A percentile compares a stretch with the other conserved stretches of the same genome.
These are phyloP conservation scores for Pachyseris speciosa DNA, from an alignment of 64 coral and sea anemone species.

Conservation along the genomic window DNA sequence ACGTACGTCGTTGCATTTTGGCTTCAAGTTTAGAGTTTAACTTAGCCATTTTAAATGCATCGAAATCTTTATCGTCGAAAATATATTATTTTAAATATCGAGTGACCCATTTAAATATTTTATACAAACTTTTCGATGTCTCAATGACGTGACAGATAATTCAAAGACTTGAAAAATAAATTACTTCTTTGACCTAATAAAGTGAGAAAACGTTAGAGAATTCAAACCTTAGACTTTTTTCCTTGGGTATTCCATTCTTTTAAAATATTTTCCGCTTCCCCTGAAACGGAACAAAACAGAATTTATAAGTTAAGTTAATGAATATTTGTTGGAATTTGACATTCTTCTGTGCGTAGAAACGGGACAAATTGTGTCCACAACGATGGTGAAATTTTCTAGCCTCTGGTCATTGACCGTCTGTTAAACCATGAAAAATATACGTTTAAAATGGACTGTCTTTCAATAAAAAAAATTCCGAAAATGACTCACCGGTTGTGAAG, in stretches of 20 bases:
- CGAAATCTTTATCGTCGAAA: too few species aligned
- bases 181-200: neutral
- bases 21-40: neutral
- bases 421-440: neutral
- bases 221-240: conserved; percentile 83
- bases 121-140: conserved; percentile 15
- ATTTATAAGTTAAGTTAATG: conserved; percentile 51
- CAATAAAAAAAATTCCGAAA: neutral
- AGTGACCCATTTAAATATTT: conserved; percentile 50
- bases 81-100: too few species aligned
- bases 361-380: conserved; percentile 66
- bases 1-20: too few species aligned
- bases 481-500: conserved; percentile 80
- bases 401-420: neutral
- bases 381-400: neutral
- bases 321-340: conserved; percentile 66
- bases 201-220: neutral
- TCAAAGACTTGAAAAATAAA: conserved; percentile 14
- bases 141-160: conserved; percentile 47
- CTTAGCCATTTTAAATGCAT: too few species aligned
- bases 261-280: conserved; percentile 69
- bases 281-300: conserved; percentile 45
- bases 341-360: conserved; percentile 61
- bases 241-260: conserved; percentile 83
- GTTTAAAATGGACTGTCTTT: too few species aligned